Evolutionary conservation across 2,888 invertebrate genomes (phyloP).

Genomic region (Eremobia ochroleuca): DNA sequence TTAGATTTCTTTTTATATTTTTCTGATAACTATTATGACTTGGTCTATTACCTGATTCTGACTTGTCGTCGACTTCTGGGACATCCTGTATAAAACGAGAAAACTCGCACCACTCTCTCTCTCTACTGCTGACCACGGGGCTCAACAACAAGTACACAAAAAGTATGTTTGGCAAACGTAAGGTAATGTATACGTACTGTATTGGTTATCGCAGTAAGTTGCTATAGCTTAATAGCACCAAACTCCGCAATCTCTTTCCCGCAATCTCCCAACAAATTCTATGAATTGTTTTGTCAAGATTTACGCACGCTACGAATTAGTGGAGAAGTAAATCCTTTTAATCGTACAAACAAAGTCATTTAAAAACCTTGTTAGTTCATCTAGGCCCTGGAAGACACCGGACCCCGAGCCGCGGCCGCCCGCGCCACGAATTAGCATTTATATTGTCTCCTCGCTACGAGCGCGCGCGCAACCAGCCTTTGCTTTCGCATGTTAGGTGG

Average conservation of each 20-base stretch:
- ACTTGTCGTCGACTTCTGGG: no score
- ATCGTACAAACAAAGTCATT: constrained; percentile 74
- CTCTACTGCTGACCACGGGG: no score
- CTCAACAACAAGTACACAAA: no score
- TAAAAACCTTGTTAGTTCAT: constrained; percentile 74
- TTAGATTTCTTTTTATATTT: no score
- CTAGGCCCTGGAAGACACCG: constrained; percentile 16
- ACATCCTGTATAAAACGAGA: no score
- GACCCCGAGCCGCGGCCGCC: constrained; percentile 3
- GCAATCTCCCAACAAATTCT: neutral
- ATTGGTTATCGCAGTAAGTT: neutral
- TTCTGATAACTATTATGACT: no score
- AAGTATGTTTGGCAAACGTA: neutral
- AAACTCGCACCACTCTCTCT: no score
- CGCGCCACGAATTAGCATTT: constrained; percentile 75
- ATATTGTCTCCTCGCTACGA: constrained; percentile 72
- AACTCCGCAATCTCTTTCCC: neutral
- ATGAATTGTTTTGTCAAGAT: no score
- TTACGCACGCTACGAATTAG: neutral
- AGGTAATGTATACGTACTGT: neutral
- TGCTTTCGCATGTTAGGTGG: constrained; percentile 47
- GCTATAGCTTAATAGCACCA: neutral
- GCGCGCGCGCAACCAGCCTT: constrained; percentile 70
- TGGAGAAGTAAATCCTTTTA: constrained; percentile 58
- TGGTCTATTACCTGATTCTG: no score